Base-by-base conservation (phyloP, 2,888 invertebrate genomes). In the Thera obeliscata region DNA sequence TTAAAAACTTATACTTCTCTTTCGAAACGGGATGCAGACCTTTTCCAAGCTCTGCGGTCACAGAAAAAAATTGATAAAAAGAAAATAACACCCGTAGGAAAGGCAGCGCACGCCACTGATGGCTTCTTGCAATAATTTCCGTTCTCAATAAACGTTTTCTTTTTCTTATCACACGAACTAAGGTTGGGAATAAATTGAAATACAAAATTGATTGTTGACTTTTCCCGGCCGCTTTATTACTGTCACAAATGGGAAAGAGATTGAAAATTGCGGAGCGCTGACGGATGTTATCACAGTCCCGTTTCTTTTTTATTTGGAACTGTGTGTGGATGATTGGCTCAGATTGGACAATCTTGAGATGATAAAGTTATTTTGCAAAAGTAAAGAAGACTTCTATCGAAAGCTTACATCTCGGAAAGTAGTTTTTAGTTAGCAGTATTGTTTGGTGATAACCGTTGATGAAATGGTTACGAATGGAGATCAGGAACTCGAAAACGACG, bases 141-240 rank as follows among this genome's bases (percentile, higher is more conserved):
- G 94, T 87, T 93, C 87, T 87, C 90, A 94, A 93, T 94, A 93
- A 94, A 80, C 85, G 89, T 92, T 91, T 91, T 91, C 89, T 93
- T 93, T 93, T 92, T 93, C 93, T 93, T 93, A 93, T 93, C 92
- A 90, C 87, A 89, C 90, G 88, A 93, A 93, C 93, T 93, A 91
- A 87, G 92, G 90, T 88, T 89, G 89, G 91, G 90, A 93, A 92
- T 93, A 93, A 93, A 93, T 93, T 91, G 94, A 93, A 94, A 94
- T 93, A 93, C 92, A 91, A 94, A 94, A 93, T 93, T 93, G 94
- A 93, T 93, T 94, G 94, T 94, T 94, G 93, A 91, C 91, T 89
- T 91, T 91, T 87, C 89, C 92, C 91, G 89, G 90, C 80, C 87
- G 90, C 87, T 93, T 93, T 93, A 94, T 93, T 94, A 92, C 93